Conservation (phyloP, 2,113 vertebrate genomes). For the Gymnocephalus cernua region DNA sequence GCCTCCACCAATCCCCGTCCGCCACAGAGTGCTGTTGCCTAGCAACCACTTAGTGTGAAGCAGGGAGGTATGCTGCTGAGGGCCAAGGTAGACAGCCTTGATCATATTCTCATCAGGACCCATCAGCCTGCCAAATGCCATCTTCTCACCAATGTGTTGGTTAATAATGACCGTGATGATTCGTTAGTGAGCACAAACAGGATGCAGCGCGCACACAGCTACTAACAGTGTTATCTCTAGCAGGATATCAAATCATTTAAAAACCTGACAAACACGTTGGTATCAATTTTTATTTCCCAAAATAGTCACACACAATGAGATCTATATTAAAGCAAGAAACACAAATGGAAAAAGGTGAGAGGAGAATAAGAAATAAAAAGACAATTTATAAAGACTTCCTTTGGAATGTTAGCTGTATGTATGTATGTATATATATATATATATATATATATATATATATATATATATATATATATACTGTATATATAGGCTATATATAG, state of each 20-base stretch:
- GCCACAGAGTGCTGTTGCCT: conserved; percentile 87
- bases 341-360: conserved; percentile 33
- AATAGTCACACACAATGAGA: conserved; percentile 57
- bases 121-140: conserved; percentile 66
- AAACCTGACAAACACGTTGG: conserved; percentile 34
- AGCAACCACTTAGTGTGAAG: conserved; percentile 86
- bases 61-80: conserved; percentile 66
- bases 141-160: conserved; percentile 49
- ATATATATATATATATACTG: too few relatives aligned
- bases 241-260: conserved; percentile 35
- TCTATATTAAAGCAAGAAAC: conserved; percentile 24
- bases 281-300: conserved; percentile 70
- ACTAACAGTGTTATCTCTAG: conserved; percentile 24
- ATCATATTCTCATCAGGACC: conserved; percentile 70
- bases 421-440: background rate
- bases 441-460: too few relatives aligned
- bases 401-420: conserved; percentile 60
- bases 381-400: conserved; percentile 44
- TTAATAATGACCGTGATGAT: conserved; percentile 44
- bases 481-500: too few relatives aligned
- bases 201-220: conserved; percentile 19
- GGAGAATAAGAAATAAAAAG: conserved; percentile 23
- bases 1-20: conserved; percentile 80
- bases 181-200: conserved; percentile 42
- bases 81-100: conserved; percentile 71